Evolutionary conservation across 2,113 vertebrate genomes (phyloP).

Genomic region (Otocyon megalotis): DNA sequence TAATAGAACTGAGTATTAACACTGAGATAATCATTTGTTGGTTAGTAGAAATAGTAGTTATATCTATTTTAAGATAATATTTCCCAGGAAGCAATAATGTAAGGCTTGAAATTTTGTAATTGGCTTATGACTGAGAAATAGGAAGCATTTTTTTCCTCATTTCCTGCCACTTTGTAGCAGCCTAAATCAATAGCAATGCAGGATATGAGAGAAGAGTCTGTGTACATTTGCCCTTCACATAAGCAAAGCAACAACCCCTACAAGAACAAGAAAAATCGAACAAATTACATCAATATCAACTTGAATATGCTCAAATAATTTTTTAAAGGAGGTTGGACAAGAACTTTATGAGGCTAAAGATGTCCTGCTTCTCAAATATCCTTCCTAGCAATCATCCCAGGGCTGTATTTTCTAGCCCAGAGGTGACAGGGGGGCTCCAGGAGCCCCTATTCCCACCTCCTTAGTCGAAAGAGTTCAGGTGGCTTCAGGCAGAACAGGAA

Average conservation of each 20-base stretch:
- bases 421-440: neutral
- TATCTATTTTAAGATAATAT: constrained; percentile 63
- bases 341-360: neutral
- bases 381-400: neutral
- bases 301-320: neutral
- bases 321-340: neutral
- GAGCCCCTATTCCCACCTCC: neutral
- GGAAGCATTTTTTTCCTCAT: constrained; percentile 61
- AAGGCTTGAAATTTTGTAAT: constrained; percentile 56
- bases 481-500: neutral
- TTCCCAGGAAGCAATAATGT: constrained; percentile 53
- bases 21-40: neutral
- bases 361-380: neutral
- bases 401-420: neutral
- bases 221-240: constrained; percentile 58
- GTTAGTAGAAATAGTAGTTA: constrained; percentile 36
- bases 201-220: constrained; percentile 26
- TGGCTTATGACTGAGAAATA: constrained; percentile 66
- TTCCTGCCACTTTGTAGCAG: constrained; percentile 59
- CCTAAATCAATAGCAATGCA: constrained; percentile 67
- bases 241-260: constrained; percentile 25
- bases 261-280: neutral
- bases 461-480: neutral
- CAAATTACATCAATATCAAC: neutral
- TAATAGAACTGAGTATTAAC: neutral